Evolutionary conservation across 2,113 vertebrate species (phyloP), one percentile per base, ranked within the genome.

Genomic region (Nycticebus coucang): DNA sequence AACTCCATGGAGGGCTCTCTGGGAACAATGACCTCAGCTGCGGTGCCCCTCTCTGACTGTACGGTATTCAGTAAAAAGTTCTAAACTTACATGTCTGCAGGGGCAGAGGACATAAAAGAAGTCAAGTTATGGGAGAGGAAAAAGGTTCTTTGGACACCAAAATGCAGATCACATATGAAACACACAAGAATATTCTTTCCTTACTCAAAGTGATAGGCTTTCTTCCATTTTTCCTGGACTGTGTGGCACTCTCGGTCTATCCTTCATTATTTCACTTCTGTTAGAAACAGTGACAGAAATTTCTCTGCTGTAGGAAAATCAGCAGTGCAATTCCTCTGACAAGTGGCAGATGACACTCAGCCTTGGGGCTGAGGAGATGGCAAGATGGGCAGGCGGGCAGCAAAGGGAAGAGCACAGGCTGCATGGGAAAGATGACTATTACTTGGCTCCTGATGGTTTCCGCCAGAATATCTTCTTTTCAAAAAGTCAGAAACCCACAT

Each of bases 401-500:
- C 19, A 35, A n/a, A 64, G 45, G 53, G 81, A 66, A 71, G 86
- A 66, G 45, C 35, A 68, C 57, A 68, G 17, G 45, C 59, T 86
- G 64, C 57, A 22, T 1, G 1, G 2, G 35, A 53, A 30, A 41
- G 68, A 35, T 18, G 75, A 62, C 33, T 13, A 24, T n/a, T 21
- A 4, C 21, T 53, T 66, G 74, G 17, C 59, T 66, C 88, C 4
- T 53, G 33, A 91, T 21, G 59, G 37, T 22, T 93, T 50, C 37
- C 55, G 50, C 68, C 81, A 69, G 50, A 60, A 3, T 19, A 35
- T 75, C 66, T 66, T 37, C 85, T 75, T 59, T 78, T 80, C 30
- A 26, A 50, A 90, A 79, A 91, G 66, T 74, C 75, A 81, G 33
- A 68, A 93, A 64, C 74, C n/a, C 60, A 85, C 80, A 71, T 60